Conservation (phyloP, 2,888 invertebrate species). For the Drosophila pegasa region DNA sequence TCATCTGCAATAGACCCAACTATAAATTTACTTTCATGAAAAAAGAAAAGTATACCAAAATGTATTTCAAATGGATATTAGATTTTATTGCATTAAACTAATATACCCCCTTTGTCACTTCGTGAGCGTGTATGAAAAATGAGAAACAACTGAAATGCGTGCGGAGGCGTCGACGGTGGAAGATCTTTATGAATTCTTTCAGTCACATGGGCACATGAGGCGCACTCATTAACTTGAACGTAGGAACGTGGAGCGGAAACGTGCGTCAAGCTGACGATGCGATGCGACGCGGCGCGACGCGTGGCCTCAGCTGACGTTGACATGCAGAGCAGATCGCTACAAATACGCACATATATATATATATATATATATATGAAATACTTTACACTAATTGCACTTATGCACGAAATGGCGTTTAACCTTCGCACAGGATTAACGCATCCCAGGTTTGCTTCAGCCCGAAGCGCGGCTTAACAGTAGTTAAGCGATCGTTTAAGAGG, state of each 20-base stretch:
- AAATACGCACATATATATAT: constrained; percentile 4
- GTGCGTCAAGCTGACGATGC: constrained; percentile 64
- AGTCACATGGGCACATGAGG: constrained; percentile 75
- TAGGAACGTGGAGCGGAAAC: constrained; percentile 60
- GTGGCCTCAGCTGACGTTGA: constrained; percentile 52
- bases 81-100: background rate
- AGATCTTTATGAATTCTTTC: constrained; percentile 48
- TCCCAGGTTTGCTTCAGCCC: constrained; percentile 34
- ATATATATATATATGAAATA: constrained; percentile 50
- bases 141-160: constrained; percentile 11
- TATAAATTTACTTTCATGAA: too few relatives aligned
- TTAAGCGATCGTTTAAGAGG: constrained; percentile 78
- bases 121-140: background rate
- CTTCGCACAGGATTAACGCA: constrained; percentile 68
- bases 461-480: constrained; percentile 75
- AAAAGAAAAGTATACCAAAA: too few relatives aligned
- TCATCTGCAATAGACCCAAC: too few relatives aligned
- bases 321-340: constrained; percentile 43
- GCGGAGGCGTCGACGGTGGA: constrained; percentile 25
- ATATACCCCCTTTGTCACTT: background rate
- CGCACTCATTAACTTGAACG: constrained; percentile 54
- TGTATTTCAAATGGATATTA: too few relatives aligned
- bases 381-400: constrained; percentile 78
- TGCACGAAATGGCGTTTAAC: constrained; percentile 74
- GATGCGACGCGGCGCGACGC: constrained; percentile 30